Base-by-base conservation (phyloP, 2,797 vertebrate species). In the Pipistrellus kuhlii region DNA sequence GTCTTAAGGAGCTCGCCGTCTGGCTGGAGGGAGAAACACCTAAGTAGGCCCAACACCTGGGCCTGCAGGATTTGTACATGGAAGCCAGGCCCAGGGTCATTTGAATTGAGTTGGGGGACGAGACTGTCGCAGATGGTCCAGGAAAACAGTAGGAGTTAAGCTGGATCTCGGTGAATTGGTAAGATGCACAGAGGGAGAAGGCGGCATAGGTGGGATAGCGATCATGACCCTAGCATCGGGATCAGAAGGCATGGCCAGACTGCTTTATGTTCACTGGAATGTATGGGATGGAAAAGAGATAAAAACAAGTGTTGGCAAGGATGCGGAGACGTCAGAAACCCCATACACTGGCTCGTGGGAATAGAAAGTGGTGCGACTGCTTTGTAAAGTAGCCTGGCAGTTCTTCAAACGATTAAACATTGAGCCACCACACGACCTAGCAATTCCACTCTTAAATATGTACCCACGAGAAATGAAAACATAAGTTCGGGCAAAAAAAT, bases 1-100 rank as follows among this genome's bases (percentile, higher is more conserved):
- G 38, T 78, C 20, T 59, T 73, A 25, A 77, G 46, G 27, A 20
- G 3, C 23, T 25, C 23, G 35, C 11, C 18, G 30, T 55, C n/a
- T 66, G 41, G 15, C 32, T 81, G 55, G n/a, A 82, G 84, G 86
- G 35, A 93, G 51, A 85, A 71, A 44, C 38, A 85, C 3, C 2
- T 46, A 2, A 3, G 7, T 38, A 21, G 9, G 12, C 51, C 44
- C 5, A 14, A 38, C 68, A 77, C 1, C 18, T 64, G 57, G 1
- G 51, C 27, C 27, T 82, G 2, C 11, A 72, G 44, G 32, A 59
- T 62, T 9, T 62, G 6, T 48, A 64, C 30, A 12, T 38, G 7
- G 18, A 88, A 48, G n/a, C 32, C 57, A 12, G 23, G 15, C 35
- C 14, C 2, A 4, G 18, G 2, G 3, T 76, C 4, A 4, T 64